Conservation (phyloP, 1,140 invertebrate species). For the Nymphalis io region DNA sequence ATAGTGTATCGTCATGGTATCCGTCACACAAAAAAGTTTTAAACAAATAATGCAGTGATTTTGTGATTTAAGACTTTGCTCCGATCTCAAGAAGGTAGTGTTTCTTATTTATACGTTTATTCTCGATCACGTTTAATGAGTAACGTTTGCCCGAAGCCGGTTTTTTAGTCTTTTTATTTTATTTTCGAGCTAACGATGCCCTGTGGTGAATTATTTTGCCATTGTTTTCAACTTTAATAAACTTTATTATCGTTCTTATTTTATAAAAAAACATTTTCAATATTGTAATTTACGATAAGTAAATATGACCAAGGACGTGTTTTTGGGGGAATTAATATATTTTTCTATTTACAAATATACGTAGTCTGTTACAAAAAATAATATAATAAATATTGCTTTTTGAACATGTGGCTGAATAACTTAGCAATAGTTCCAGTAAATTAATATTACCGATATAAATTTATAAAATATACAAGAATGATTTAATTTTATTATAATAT, state of each 20-base stretch:
- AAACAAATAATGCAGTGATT: conserved; percentile 64
- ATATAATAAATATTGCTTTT: no score
- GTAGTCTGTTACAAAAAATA: no score
- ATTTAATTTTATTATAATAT: not conserved
- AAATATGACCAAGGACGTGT: no score
- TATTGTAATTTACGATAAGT: not conserved
- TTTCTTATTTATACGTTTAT: conserved; percentile 25
- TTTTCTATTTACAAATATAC: no score
- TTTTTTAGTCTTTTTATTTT: conserved; percentile 60
- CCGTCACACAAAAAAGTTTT: conserved; percentile 48
- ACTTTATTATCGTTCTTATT: conserved; percentile 2
- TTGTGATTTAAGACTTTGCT: conserved; percentile 56
- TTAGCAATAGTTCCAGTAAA: not conserved
- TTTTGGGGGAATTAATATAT: no score
- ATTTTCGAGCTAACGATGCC: conserved; percentile 23
- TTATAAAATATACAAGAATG: not conserved
- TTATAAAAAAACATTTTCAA: not conserved
- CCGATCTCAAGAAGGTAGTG: conserved; percentile 60
- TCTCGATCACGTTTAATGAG: conserved; percentile 16
- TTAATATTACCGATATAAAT: not conserved
- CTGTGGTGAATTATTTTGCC: conserved; percentile 16
- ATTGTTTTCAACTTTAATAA: conserved; percentile 16
- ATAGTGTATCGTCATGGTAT: conserved; percentile 35
- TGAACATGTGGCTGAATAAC: not conserved
- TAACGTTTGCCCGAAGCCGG: conserved; percentile 53